Conservation (phyloP, 2,113 vertebrate genomes). For the Saccopteryx bilineata region DNA sequence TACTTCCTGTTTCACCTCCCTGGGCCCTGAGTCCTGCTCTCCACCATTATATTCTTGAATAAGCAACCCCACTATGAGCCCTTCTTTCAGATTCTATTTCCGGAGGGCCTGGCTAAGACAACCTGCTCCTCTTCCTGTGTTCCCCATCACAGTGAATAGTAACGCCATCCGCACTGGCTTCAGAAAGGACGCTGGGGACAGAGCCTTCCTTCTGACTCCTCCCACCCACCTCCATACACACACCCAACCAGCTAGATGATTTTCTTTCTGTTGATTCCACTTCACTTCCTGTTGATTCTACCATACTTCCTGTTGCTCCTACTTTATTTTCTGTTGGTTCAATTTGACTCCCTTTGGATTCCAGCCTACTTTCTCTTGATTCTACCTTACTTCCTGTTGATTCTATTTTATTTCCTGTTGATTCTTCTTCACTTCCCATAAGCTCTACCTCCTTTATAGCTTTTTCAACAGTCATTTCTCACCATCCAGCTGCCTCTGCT, state of each 20-base stretch:
- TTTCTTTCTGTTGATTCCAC: not conserved
- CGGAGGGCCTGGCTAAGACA: not conserved
- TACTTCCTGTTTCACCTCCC: not conserved
- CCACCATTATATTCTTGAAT: not conserved
- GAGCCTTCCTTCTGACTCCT: not conserved
- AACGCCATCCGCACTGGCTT: fast-evolving
- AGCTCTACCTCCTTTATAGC: not conserved
- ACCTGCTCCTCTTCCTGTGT: not conserved
- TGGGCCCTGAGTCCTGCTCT: not conserved
- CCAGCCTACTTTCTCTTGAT: not conserved
- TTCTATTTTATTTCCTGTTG: not conserved
- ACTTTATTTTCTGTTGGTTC: not conserved
- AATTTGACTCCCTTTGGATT: not conserved
- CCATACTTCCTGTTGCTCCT: not conserved
- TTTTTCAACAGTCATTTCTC: not conserved
- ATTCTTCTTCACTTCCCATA: not conserved
- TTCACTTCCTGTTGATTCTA: not conserved
- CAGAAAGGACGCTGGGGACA: not conserved
- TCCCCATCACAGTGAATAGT: fast-evolving
- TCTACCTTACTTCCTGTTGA: not conserved
- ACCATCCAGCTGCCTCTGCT: not conserved
- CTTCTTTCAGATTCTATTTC: not conserved
- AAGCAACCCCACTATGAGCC: not conserved
- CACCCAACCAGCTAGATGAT: not conserved
- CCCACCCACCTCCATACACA: fast-evolving